phyloP scores from a whole-genome alignment of 2,888 invertebrate genomes.

The Philonicus albiceps region DNA sequence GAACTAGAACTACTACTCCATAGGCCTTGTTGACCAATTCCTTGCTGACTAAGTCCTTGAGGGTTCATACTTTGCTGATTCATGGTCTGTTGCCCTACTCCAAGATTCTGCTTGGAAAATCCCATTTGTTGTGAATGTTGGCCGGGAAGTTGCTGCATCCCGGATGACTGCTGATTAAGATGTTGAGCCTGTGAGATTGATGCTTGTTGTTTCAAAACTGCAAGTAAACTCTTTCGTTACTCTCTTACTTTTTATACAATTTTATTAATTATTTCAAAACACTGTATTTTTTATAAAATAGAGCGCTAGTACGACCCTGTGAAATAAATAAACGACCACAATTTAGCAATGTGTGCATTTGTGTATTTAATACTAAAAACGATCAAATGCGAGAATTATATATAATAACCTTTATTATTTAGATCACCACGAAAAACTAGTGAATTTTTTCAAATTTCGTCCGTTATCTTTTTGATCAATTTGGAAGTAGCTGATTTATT shows the following conservation, averaged over 20 bases:
- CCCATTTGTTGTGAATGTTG: conserved; percentile 50
- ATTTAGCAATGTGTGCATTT: no score
- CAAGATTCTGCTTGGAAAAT: background rate
- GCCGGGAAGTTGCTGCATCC: conserved; percentile 49
- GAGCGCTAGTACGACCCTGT: background rate
- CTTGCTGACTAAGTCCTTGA: conserved; percentile 45
- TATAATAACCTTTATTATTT: no score
- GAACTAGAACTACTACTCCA: conserved; percentile 32
- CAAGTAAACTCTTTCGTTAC: conserved; percentile 63
- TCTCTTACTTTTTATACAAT: background rate
- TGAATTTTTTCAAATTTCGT: no score
- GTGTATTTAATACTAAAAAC: no score
- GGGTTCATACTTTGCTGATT: conserved; percentile 46
- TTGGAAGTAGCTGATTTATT: no score
- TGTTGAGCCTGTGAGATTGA: conserved; percentile 61
- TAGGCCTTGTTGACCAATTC: conserved; percentile 49
- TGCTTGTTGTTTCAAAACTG: conserved; percentile 79
- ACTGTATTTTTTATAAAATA: background rate
- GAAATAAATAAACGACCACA: background rate
- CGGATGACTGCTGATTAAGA: conserved; percentile 46
- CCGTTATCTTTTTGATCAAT: no score
- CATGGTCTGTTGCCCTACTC: conserved; percentile 44
- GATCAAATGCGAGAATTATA: no score
- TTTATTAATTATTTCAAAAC: background rate
- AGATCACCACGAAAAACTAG: no score